Percentiles rank a stretch among this genome's conserved stretches.
Conservation (phyloP, 2,888 invertebrate species). For the Sturmia bella region DNA sequence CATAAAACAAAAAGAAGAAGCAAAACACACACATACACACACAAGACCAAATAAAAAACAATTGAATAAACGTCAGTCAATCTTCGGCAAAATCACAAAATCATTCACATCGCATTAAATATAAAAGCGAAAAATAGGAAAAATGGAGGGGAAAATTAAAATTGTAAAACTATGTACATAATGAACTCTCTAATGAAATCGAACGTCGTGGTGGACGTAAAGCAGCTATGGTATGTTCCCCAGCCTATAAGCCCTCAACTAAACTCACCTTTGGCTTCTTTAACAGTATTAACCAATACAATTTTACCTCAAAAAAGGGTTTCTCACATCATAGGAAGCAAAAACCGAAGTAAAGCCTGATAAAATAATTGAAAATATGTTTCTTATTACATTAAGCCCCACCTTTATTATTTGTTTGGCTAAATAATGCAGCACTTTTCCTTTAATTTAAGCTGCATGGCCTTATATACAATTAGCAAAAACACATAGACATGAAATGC, state of each 20-base stretch:
- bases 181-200: slow-evolving; percentile 69
- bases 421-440: too few relatives aligned
- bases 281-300: too few relatives aligned
- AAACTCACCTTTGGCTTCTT: too few relatives aligned
- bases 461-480: slow-evolving; percentile 10
- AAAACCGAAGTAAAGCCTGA: too few relatives aligned
- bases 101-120: slow-evolving; percentile 41
- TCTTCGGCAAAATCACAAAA: slow-evolving; percentile 45
- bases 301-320: too few relatives aligned
- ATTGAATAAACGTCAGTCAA: slow-evolving; percentile 33
- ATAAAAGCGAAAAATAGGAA: background rate
- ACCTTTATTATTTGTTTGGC: too few relatives aligned
- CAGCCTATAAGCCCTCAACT: too few relatives aligned
- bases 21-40: too few relatives aligned
- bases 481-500: slow-evolving; percentile 28
- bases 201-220: slow-evolving; percentile 97
- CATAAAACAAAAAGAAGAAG: background rate
- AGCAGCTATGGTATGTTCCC: slow-evolving; percentile 91
- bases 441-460: too few relatives aligned
- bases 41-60: slow-evolving; percentile 9
- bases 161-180: slow-evolving; percentile 22
- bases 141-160: slow-evolving; percentile 7
- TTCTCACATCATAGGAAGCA: too few relatives aligned
- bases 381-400: too few relatives aligned
- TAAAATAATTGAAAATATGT: too few relatives aligned